Percentiles rank a stretch among this genome's conserved stretches.
These are phyloP conservation scores for Machimus atricapillus DNA, from an alignment of 2,888 invertebrate genomes.

Conservation along the genomic window DNA sequence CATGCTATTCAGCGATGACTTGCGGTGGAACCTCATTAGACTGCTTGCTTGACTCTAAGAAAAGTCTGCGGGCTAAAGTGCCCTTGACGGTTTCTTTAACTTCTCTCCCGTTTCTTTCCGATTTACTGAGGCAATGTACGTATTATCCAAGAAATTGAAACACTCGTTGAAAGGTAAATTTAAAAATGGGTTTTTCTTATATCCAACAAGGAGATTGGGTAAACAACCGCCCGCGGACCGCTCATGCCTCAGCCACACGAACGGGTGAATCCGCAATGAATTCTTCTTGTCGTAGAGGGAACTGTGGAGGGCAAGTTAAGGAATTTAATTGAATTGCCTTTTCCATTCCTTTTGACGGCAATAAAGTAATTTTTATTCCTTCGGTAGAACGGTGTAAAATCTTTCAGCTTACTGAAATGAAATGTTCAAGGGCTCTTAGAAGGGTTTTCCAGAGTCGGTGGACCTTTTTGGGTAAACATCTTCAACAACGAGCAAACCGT, in stretches of 20 bases:
- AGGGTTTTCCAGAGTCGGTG: neutral
- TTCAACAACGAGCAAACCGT: neutral
- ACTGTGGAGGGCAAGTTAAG: neutral
- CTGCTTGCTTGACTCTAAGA: neutral
- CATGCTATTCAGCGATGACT: neutral
- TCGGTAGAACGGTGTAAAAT: neutral
- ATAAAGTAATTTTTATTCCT: conserved; percentile 3
- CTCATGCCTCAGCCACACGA: neutral
- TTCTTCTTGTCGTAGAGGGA: neutral
- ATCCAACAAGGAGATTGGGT: neutral
- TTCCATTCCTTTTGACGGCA: neutral
- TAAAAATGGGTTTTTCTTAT: neutral
- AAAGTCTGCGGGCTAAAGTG: neutral
- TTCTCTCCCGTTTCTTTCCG: neutral
- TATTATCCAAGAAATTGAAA: neutral
- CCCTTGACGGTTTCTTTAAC: neutral
- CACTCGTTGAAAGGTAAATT: conserved; percentile 1
- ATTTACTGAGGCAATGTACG: neutral
- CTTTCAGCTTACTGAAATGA: conserved; percentile 1
- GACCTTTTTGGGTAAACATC: conserved; percentile 11
- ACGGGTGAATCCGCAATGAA: neutral
- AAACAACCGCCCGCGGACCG: neutral
- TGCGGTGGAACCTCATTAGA: conserved; percentile 7
- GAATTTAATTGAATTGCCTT: neutral
- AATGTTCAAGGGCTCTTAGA: neutral